Evolutionary conservation across 2,113 vertebrate genomes (phyloP).

Genomic region (Neopipo cinnamomea): DNA sequence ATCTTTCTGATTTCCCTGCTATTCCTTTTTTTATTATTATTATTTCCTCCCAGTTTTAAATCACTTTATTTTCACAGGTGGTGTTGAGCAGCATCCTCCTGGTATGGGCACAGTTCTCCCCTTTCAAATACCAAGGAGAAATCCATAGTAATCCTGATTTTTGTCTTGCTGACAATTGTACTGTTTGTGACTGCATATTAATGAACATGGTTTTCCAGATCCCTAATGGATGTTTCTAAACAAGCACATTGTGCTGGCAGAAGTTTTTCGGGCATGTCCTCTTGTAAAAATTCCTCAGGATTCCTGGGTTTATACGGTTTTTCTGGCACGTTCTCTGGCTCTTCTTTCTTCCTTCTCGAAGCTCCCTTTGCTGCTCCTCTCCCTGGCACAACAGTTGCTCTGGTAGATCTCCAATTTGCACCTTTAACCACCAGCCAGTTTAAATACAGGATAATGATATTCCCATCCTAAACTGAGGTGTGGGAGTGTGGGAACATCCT

Average conservation of each 20-base stretch:
- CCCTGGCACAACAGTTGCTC: too few relatives aligned
- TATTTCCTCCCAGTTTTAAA: neutral
- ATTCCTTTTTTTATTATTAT: neutral
- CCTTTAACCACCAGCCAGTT: neutral
- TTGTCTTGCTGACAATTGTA: fast-evolving
- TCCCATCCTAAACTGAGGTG: fast-evolving
- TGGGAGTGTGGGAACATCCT: neutral
- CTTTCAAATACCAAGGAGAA: fast-evolving
- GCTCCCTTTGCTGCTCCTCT: fast-evolving
- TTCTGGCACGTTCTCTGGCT: neutral
- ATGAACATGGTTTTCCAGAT: fast-evolving
- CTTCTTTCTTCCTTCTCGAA: too few relatives aligned
- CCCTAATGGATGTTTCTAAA: neutral
- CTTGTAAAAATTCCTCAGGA: too few relatives aligned
- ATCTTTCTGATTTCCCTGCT: neutral
- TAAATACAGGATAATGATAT: neutral
- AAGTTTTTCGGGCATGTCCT: neutral
- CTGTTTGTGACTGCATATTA: neutral
- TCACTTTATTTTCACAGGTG: neutral
- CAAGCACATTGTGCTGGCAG: neutral
- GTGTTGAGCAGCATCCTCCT: neutral
- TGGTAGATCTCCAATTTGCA: neutral
- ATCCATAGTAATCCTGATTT: neutral
- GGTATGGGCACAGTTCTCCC: neutral
- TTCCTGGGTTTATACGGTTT: fast-evolving